phyloP scores from a whole-genome alignment of 1,140 invertebrate genomes.

The Eufriesea mexicana region DNA sequence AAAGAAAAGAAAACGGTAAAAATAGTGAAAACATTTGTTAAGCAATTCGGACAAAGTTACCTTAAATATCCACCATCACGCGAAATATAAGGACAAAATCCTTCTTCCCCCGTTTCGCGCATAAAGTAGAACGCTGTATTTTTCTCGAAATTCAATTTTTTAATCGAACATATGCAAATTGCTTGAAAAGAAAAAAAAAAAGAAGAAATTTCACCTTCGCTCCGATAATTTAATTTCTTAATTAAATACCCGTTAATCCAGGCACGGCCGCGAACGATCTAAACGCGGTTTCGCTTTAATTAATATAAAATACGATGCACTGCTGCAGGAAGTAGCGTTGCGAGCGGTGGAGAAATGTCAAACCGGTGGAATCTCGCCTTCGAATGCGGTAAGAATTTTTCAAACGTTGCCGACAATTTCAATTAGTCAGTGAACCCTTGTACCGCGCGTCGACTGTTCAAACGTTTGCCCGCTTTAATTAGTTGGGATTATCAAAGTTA shows the following conservation, averaged over 20 bases:
- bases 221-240: background rate
- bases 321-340: background rate
- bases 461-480: slow-evolving; percentile 33
- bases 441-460: background rate
- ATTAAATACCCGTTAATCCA: background rate
- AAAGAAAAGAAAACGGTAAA: too few species aligned
- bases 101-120: too few species aligned
- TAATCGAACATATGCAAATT: too few species aligned
- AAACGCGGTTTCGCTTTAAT: background rate
- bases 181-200: background rate
- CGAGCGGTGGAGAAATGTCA: background rate
- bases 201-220: background rate
- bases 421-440: slow-evolving; percentile 1
- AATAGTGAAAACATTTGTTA: too few species aligned
- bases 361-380: background rate
- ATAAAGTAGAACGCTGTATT: too few species aligned
- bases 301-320: background rate
- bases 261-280: background rate
- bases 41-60: too few species aligned
- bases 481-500: slow-evolving; percentile 26
- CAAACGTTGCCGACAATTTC: slow-evolving; percentile 14
- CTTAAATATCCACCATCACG: too few species aligned
- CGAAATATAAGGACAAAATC: too few species aligned
- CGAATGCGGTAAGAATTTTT: background rate
- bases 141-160: too few species aligned